Conservation (phyloP, 2,888 invertebrate species). For the Drosophila melanosoma region DNA sequence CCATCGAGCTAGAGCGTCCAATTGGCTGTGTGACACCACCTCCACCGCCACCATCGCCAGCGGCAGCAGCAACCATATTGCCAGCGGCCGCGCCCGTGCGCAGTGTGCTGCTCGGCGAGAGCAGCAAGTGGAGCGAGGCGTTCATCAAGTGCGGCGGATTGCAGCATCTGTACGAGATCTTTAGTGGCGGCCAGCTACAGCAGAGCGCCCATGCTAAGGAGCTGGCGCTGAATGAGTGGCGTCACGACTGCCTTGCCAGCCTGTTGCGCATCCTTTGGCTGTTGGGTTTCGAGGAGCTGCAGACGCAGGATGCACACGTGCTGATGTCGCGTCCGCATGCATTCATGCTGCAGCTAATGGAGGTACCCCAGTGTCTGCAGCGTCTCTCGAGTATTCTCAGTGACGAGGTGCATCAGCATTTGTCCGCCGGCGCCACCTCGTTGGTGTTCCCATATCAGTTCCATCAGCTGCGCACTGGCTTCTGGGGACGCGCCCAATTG, state of each 20-base stretch:
- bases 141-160: conserved; percentile 96
- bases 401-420: conserved; percentile 90
- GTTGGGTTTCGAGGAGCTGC: conserved; percentile 89
- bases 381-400: conserved; percentile 94
- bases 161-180: conserved; percentile 94
- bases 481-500: conserved; percentile 96
- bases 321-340: conserved; percentile 88
- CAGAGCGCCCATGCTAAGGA: conserved; percentile 89
- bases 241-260: conserved; percentile 96
- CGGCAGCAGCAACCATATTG: neutral
- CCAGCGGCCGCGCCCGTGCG: conserved; percentile 33
- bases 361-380: conserved; percentile 92
- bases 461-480: conserved; percentile 95
- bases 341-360: conserved; percentile 92
- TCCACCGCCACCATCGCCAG: conserved; percentile 5
- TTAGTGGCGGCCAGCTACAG: conserved; percentile 94
- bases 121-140: conserved; percentile 89
- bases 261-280: conserved; percentile 94
- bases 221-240: conserved; percentile 89
- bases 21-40: conserved; percentile 61
- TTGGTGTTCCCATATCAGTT: conserved; percentile 74
- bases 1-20: conserved; percentile 50
- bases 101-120: conserved; percentile 43
- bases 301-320: conserved; percentile 86
- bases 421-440: conserved; percentile 63